Evolutionary conservation across 2,113 vertebrate genomes (phyloP), one percentile per base, ranked within the genome.

Genomic region (Neofelis nebulosa): DNA sequence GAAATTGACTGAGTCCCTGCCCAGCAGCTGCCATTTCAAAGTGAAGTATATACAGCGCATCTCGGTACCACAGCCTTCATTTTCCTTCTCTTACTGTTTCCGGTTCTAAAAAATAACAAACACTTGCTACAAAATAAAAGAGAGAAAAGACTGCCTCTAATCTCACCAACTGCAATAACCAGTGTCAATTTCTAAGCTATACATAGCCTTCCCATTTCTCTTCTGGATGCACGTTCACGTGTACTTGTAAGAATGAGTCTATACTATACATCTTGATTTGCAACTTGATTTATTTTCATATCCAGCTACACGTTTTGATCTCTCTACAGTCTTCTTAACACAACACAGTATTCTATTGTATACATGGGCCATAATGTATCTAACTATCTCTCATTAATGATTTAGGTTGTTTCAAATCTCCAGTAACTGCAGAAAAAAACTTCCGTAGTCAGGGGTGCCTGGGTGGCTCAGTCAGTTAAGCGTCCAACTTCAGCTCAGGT

Each of bases 11-110:
- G 23, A 31, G 78, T 15, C 63, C 65, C 94, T 23, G 57, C 36
- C 23, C 1, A 2, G 33, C 4, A 29, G 80, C 86, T 68, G 61
- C 87, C 21, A 12, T 3, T 15, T 27, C 88, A 80, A 57, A 14
- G 48, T 45, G 18, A 68, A 48, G 33, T 2, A 36, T 2, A 27
- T 14, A 14, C 0, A 1, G 12, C 23, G 14, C 15, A 19, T 19
- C 57, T 2, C 18, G 29, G 86, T 4, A 7, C 12, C 10, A 15
- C 19, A 18, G 63, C 69, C 41, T 84, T 48, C 38, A 0, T 12
- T 52, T 68, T 78, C 50, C 65, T 52, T 84, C 29, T n/a, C 66
- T 36, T 12, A 7, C 4, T 73, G 23, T 50, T 52, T 4, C 86
- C 0, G 0, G 69, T 57, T 55, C 83, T 57, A 48, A 85, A 92